Evolutionary conservation across 2,113 vertebrate genomes (phyloP).

Genomic region (Apodemus sylvaticus): DNA sequence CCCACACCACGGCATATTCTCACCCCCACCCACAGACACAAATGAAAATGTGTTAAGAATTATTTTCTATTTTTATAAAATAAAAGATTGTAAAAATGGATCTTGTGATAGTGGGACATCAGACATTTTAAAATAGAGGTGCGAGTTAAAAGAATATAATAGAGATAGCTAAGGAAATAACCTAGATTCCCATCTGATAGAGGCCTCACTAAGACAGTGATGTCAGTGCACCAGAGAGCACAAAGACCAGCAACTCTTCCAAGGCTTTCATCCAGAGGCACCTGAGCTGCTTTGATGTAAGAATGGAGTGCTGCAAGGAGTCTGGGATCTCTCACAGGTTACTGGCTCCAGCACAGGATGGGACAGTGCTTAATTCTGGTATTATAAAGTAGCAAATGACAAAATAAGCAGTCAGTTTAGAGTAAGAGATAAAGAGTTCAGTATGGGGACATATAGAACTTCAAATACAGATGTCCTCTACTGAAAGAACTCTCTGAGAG

Average conservation of each 20-base stretch:
- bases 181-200: not conserved
- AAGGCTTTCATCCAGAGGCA: not conserved
- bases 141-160: not conserved
- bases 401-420: conserved; percentile 11
- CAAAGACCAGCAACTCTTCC: not conserved
- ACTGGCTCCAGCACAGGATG: not conserved
- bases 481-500: not conserved
- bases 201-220: not conserved
- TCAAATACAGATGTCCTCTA: conserved; percentile 19
- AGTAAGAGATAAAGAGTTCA: conserved; percentile 41
- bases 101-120: not conserved
- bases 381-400: conserved; percentile 34
- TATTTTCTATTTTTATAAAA: not conserved
- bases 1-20: too few relatives aligned
- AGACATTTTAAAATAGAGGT: conserved; percentile 1
- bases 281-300: conserved; percentile 38
- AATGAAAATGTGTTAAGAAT: too few relatives aligned
- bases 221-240: not conserved
- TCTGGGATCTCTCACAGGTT: conserved; percentile 56
- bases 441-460: conserved; percentile 9
- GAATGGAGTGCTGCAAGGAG: conserved; percentile 20
- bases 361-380: not conserved
- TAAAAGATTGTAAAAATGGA: not conserved
- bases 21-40: not conserved
- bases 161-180: not conserved